Base-by-base conservation (phyloP, 30 jellyfish, hydroid and myxozoan genomes). In the Pseudorhiza aurosa region DNA sequence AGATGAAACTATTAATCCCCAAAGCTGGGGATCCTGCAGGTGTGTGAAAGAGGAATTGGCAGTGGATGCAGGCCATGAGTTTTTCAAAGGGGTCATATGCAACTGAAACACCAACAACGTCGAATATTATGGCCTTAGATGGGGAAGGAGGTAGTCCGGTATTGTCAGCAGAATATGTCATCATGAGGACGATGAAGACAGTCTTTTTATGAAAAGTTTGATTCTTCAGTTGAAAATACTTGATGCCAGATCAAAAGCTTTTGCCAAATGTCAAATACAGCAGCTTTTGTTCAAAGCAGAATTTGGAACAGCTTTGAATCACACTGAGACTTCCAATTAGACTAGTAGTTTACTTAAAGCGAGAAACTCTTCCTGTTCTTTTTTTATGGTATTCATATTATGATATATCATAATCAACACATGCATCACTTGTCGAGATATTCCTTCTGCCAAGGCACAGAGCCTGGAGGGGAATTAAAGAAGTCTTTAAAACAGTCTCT, bases 201-300 rank as follows among this genome's bases (percentile, higher is more conserved):
- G 85, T 72, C 58, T 71, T 26, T 68, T 71, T 37, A 35, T 67
- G 47, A 40, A 36, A 65, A 67, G 63, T 67, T 65, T 67, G 39
- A 44, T 67, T 9, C 81, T 65, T 71, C 85, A 71, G 47, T 56
- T 71, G 70, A 71, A 71, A 71, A 71, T 71, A 26, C 55, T 71
- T 8, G 71, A 71, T 30, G 24, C 70, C 14, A 75, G 32, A 57
- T 14, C 78, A 36, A 75, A 75, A 49, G 87, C 87, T 30, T 17
- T 19, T 29, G 87, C 77, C 4, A 75, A 75, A 33, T 75, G 65
- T 63, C 87, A 75, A 36, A 75, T 75, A 19, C 87, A 75, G 49
- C 87, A 75, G 44, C 42, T 53, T 65, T 65, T 75, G 1, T 75
- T 75, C 35, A 30, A 73, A 26, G 87, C 77, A 28, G 64, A 73